These are phyloP conservation scores for Melieria omissa DNA, from an alignment of 2,888 invertebrate species.

Conservation along the genomic window DNA sequence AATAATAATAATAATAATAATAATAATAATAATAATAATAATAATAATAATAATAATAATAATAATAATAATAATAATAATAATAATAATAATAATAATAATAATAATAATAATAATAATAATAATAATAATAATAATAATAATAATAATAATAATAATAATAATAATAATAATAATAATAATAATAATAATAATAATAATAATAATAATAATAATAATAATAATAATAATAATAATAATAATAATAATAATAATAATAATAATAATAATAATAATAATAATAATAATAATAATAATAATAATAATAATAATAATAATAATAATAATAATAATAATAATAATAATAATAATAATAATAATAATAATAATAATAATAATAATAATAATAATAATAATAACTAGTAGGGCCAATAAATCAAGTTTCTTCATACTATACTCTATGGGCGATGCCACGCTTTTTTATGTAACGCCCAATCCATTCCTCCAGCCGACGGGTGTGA, in stretches of 20 bases:
- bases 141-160: conserved; percentile 4
- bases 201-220: conserved; percentile 4
- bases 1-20: conserved; percentile 4
- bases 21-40: conserved; percentile 4
- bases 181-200: conserved; percentile 4
- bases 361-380: conserved; percentile 4
- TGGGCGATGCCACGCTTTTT: too few relatives aligned
- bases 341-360: conserved; percentile 4
- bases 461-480: too few relatives aligned
- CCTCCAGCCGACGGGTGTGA: too few relatives aligned
- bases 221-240: conserved; percentile 4
- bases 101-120: conserved; percentile 4
- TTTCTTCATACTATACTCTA: not conserved
- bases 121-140: conserved; percentile 4
- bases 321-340: conserved; percentile 4
- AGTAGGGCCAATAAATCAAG: not conserved
- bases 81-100: conserved; percentile 4
- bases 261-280: conserved; percentile 4
- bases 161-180: conserved; percentile 4
- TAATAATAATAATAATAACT: conserved; percentile 1
- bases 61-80: conserved; percentile 4
- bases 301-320: conserved; percentile 4
- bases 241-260: conserved; percentile 4
- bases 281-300: conserved; percentile 4
- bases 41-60: conserved; percentile 4